Evolutionary conservation across 2,113 vertebrate genomes (phyloP).

Genomic region (Suricata suricatta): DNA sequence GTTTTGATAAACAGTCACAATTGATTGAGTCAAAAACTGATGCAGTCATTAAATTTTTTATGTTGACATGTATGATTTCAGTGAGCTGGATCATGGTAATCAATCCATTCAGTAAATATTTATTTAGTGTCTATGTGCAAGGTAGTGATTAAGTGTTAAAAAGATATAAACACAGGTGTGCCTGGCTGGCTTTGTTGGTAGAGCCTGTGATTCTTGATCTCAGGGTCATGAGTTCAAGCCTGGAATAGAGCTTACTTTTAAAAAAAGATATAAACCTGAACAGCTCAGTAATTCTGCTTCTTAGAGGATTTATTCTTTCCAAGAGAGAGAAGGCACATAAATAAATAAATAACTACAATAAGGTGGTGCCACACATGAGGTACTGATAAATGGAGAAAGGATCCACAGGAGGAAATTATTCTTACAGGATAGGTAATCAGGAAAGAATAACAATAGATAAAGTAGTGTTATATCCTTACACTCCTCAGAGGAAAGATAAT

Average conservation of each 20-base stretch:
- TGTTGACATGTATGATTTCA: not conserved
- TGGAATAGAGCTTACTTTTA: not conserved
- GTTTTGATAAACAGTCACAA: not conserved
- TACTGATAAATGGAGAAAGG: not conserved
- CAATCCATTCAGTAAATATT: conserved; percentile 26
- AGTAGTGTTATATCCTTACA: not conserved
- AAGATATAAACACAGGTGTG: not conserved
- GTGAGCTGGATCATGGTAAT: not conserved
- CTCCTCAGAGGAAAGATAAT: not conserved
- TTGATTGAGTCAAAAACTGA: not conserved
- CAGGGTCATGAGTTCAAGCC: not conserved
- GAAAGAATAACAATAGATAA: not conserved
- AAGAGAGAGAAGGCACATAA: not conserved
- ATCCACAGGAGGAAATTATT: not conserved
- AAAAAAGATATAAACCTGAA: not conserved
- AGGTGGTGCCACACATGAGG: not conserved
- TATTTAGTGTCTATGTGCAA: not conserved
- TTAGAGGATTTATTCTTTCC: not conserved
- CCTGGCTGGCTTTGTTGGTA: not conserved
- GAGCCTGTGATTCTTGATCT: not conserved
- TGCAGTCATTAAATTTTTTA: not conserved
- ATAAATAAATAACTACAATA: not conserved
- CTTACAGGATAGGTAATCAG: not conserved
- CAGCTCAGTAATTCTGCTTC: not conserved
- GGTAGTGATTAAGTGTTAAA: not conserved